phyloP scores from a whole-genome alignment of 37 sponge, comb jelly and placozoan species.

The Chondrilla cf. caribensis region DNA sequence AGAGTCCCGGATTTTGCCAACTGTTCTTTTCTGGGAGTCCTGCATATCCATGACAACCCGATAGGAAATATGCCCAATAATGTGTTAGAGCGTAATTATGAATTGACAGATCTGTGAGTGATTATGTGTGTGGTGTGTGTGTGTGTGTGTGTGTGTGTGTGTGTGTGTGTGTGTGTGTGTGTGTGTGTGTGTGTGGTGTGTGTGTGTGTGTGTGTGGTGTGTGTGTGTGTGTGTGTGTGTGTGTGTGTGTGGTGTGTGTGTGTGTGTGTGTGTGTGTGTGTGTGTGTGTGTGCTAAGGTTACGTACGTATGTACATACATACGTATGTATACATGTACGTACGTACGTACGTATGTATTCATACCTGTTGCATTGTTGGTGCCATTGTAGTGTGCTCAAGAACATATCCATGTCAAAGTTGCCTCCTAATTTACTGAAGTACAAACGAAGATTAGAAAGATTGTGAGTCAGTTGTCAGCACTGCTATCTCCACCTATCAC shows the following conservation, averaged over 20 bases:
- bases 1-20: constrained; percentile 29
- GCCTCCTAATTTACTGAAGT: neutral
- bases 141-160: too few relatives aligned
- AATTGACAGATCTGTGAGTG: neutral
- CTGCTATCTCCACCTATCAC: too few relatives aligned
- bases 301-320: neutral
- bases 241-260: neutral
- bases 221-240: constrained; percentile 4
- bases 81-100: too few relatives aligned
- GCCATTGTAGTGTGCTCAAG: too few relatives aligned
- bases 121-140: too few relatives aligned
- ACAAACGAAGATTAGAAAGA: neutral
- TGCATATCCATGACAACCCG: constrained; percentile 5
- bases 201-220: neutral
- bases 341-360: neutral
- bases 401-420: neutral
- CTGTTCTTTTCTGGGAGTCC: neutral
- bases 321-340: neutral
- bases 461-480: too few relatives aligned
- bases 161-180: constrained; percentile 6
- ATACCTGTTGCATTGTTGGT: too few relatives aligned
- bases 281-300: neutral
- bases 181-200: constrained; percentile 1
- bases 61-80: too few relatives aligned
- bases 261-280: neutral